A percentile compares a stretch with the other conserved stretches of the same genome.
Evolutionary conservation across 2,797 vertebrate species (phyloP).

Genomic region (Fringilla coelebs): DNA sequence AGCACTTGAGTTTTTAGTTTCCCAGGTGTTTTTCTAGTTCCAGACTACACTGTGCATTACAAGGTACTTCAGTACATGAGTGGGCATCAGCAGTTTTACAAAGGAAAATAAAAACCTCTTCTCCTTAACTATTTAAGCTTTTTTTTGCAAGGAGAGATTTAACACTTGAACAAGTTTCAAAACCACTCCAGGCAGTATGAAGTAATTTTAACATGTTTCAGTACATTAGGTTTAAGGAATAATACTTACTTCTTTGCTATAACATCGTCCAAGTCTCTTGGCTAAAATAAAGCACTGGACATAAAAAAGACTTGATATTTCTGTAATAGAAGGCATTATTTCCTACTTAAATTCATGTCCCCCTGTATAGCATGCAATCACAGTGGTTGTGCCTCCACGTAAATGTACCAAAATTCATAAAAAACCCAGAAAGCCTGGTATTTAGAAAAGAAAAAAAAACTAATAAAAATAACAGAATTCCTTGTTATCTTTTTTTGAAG

Average conservation of each 20-base stretch:
- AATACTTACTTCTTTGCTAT: not conserved
- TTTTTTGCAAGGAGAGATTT: slow-evolving; percentile 10
- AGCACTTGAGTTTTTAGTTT: not conserved
- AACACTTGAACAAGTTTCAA: not conserved
- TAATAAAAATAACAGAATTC: not conserved
- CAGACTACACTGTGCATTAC: not conserved
- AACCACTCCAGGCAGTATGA: slow-evolving; percentile 1
- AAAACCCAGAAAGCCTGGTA: not conserved
- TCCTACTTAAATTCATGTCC: not conserved
- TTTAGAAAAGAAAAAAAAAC: not conserved
- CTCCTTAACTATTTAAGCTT: not conserved
- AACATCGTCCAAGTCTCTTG: not conserved
- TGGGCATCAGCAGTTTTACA: not conserved
- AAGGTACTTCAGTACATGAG: not conserved
- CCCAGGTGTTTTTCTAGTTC: not conserved
- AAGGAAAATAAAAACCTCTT: not conserved
- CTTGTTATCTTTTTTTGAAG: not conserved
- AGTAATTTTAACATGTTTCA: slow-evolving; percentile 32
- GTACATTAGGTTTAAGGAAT: slow-evolving; percentile 41
- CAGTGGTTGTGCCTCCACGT: not conserved
- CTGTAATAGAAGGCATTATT: not conserved
- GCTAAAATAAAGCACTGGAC: not conserved
- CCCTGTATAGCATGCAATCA: not conserved
- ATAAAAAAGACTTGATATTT: not conserved
- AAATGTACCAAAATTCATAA: not conserved